Percentiles rank a stretch among this genome's conserved stretches.
Evolutionary conservation across 2,113 vertebrate species (phyloP).

Genomic region (Pogonocichla stellata): DNA sequence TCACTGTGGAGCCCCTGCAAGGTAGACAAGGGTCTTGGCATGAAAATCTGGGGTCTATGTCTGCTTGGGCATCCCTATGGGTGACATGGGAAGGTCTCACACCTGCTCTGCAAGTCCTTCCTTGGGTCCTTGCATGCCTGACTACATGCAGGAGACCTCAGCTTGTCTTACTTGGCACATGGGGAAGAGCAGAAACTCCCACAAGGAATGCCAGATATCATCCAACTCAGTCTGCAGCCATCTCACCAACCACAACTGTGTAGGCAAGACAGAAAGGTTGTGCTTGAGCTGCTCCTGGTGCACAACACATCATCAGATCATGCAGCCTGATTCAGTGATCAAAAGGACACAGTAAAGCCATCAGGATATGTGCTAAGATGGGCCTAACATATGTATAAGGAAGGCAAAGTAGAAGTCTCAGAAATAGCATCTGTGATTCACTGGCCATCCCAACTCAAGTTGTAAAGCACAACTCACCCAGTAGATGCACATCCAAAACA

Average conservation of each 20-base stretch:
- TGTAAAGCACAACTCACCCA: not conserved
- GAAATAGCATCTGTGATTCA: not conserved
- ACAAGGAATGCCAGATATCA: not conserved
- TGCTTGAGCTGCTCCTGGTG: not conserved
- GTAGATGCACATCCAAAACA: not conserved
- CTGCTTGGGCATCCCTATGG: not conserved
- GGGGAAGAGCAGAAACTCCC: not conserved
- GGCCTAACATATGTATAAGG: not conserved
- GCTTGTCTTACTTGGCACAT: not conserved
- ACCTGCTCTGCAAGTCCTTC: not conserved
- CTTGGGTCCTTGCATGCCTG: not conserved
- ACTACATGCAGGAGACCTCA: not conserved
- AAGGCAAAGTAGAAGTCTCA: not conserved
- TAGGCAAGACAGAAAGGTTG: not conserved
- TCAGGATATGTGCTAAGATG: not conserved
- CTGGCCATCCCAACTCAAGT: not conserved
- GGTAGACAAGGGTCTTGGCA: not conserved
- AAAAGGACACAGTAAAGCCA: not conserved
- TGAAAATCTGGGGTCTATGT: not conserved
- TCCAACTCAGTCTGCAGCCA: not conserved
- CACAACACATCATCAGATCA: not conserved
- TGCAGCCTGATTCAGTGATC: not conserved
- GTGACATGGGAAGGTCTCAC: not conserved
- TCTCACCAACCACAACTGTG: not conserved
- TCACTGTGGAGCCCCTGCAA: not conserved